Base-by-base conservation (phyloP, 2,797 vertebrate species). In the Alca torda region DNA sequence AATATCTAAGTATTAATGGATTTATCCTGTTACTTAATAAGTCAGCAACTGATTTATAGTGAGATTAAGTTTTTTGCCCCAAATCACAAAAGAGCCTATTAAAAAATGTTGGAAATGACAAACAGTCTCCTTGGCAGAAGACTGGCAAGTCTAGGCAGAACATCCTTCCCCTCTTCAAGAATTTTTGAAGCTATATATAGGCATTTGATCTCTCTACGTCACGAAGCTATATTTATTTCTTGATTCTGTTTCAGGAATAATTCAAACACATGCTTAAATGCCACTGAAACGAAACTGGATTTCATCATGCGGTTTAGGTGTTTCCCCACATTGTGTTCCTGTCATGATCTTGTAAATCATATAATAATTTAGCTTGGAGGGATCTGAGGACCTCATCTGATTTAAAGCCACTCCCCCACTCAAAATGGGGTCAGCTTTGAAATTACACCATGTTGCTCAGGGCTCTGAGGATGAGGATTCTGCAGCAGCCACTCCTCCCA, bases 11-110 rank as follows among this genome's bases (percentile, higher is more conserved):
- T 63, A 70, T 72, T 64, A 64, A 53, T 28, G 37, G 25, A 70
- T 92, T 93, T 90, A 74, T 90, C 25, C 48, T 75, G 57, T 91
- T 39, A 67, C 81, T 93, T 92, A 87, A 35, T 81, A 95, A 77
- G 48, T 67, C 56, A 76, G 41, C 43, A 79, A n/a, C 16, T 84
- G 37, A 77, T 11, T 68, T 78, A 87, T 28, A 69, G 28, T 68
- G 69, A 64, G 53, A 92, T 89, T 69, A 83, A 76, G 28, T 75
- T 75, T 75, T 65, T 96, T 90, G 25, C 16, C 56, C 26, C 33
- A 86, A 54, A 63, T 88, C 12, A 61, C 39, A 77, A 16, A 75
- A 65, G 9, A 65, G 12, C 4, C 46, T 54, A 16, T 48, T 16
- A 65, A 53, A 76, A 90, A 60, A 91, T 41, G 23, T 67, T 90